These are phyloP conservation scores for Triplophysa rosa DNA, from an alignment of 2,113 vertebrate species.

Conservation along the genomic window DNA sequence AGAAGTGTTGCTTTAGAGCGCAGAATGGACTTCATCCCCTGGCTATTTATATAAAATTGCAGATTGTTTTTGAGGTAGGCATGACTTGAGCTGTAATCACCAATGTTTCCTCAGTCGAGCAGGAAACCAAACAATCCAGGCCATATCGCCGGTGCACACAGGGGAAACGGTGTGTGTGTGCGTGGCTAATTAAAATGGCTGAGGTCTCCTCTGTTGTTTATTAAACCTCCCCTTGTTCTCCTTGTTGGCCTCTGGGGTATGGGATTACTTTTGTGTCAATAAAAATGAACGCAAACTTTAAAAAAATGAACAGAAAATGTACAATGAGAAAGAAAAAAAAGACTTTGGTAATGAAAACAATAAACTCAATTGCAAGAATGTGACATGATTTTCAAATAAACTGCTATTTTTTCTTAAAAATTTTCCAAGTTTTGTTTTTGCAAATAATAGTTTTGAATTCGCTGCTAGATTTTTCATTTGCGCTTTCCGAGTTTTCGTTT, in stretches of 20 bases:
- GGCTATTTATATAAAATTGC: conserved; percentile 36
- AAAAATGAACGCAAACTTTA: no score
- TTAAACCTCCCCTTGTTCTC: conserved; percentile 43
- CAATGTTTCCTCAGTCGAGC: conserved; percentile 39
- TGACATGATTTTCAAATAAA: no score
- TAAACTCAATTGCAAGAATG: no score
- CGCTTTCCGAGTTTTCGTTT: no score
- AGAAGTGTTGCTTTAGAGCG: conserved; percentile 33
- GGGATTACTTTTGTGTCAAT: no score
- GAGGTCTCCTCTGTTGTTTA: conserved; percentile 40
- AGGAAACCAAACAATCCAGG: conserved; percentile 46
- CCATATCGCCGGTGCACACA: not conserved
- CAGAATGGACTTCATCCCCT: conserved; percentile 6
- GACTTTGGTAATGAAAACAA: no score
- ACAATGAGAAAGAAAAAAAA: no score
- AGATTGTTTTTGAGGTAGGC: conserved; percentile 40
- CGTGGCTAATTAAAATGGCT: conserved; percentile 47
- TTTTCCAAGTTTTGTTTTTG: no score
- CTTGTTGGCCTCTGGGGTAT: conserved; percentile 20
- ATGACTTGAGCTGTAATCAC: conserved; percentile 42
- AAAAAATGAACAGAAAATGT: no score
- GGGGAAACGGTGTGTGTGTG: conserved; percentile 17
- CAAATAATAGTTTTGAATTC: no score
- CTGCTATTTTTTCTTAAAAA: no score
- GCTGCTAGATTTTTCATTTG: no score